Evolutionary conservation across 2,113 vertebrate genomes (phyloP).

Genomic region (Ia io): DNA sequence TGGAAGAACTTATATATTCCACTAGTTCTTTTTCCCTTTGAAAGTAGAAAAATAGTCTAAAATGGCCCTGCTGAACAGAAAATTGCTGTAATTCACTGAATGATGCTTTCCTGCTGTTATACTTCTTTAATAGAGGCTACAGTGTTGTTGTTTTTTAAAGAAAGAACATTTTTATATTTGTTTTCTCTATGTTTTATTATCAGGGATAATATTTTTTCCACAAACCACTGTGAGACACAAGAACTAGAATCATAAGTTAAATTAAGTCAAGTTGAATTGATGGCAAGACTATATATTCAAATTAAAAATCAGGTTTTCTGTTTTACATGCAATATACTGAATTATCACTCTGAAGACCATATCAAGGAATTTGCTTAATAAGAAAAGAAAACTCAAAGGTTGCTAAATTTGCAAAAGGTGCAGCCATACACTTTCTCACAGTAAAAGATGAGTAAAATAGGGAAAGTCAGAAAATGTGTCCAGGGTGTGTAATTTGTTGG

Average conservation of each 20-base stretch:
- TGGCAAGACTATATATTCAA: slow-evolving; percentile 12
- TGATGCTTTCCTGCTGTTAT: slow-evolving; percentile 17
- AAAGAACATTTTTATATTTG: background rate
- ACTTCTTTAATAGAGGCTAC: background rate
- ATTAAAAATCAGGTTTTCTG: background rate
- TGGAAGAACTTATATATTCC: slow-evolving; percentile 20
- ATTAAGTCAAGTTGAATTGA: background rate
- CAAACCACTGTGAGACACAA: background rate
- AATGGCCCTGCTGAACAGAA: slow-evolving; percentile 31
- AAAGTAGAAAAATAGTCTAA: slow-evolving; percentile 39
- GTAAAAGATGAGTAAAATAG: background rate
- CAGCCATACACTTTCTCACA: background rate
- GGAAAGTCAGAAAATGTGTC: background rate
- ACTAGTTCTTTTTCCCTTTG: slow-evolving; percentile 15
- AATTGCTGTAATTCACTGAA: slow-evolving; percentile 36
- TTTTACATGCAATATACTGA: background rate
- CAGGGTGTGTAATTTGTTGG: background rate
- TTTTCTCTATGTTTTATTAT: background rate
- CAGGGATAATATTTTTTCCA: slow-evolving; percentile 24
- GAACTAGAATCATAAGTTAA: background rate
- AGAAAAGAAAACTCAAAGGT: background rate
- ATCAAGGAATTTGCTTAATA: background rate
- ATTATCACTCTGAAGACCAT: background rate
- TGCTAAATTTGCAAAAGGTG: background rate
- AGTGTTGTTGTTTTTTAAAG: background rate